Evolutionary conservation across 2,113 vertebrate genomes (phyloP), one percentile per base, ranked within the genome.

Genomic region (Thunnus maccoyii): DNA sequence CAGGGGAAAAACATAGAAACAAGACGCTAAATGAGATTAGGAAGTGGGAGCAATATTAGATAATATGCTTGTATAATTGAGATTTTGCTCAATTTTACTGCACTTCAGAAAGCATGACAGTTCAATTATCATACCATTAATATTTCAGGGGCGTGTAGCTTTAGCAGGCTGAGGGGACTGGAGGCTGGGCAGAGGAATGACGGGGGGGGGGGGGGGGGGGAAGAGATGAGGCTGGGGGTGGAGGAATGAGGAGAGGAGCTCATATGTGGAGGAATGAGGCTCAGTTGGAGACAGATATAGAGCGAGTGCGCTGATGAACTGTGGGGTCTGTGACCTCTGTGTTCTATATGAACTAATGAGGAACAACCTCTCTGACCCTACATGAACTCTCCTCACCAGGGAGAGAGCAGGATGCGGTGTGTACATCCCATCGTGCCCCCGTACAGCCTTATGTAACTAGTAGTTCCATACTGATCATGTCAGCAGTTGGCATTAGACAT

Each of bases 31-130:
- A 92, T 87, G 87, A 81, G 91, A 91, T 93, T 85, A 90, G 82
- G 77, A 89, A 86, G 77, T 71, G 47, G 69, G 55, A 80, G 76
- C 69, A 68, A 86, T 89, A 90, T 86, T 84, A 86, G 83, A 86
- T 91, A 88, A 94, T 89, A 84, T 88, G 83, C 86, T 76, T 79
- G 74, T 78, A 82, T 92, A 89, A 94, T 89, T 92, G 87, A 88
- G 71, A 93, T 91, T 90, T 88, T 68, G 66, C 76, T 84, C 63
- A 1, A 78, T 91, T 85, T 86, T 78, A 81, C 66, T 51, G 79
- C 77, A 67, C 60, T 84, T 92, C 64, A 36, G 36, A 84, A 84
- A 72, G 77, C 82, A 63, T 86, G 86, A 88, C 82, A 84, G 85
- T 83, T 93, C 82, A 90, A 92, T 94, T 93, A 93, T 64, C 8